phyloP scores from a whole-genome alignment of 2,113 vertebrate genomes.

The Megaceryle torquata region DNA sequence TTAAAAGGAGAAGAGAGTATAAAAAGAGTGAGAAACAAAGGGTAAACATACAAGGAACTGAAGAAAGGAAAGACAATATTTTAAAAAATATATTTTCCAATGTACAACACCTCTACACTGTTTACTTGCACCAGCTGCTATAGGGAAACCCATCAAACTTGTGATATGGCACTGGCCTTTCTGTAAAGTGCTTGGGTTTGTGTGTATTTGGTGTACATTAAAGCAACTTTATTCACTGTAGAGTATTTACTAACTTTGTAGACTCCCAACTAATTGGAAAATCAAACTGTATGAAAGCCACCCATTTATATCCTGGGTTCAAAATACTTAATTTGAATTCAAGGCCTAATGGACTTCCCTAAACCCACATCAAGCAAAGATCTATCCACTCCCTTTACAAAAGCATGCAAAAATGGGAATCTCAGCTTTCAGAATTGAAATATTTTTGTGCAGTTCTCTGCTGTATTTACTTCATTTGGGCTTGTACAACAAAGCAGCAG shows the following conservation, averaged over 20 bases:
- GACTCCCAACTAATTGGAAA: not conserved
- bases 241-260: not conserved
- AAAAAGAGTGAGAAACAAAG: not conserved
- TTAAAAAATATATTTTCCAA: not conserved
- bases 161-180: not conserved
- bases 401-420: not conserved
- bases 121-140: not conserved
- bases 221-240: not conserved
- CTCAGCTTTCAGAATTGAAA: not conserved
- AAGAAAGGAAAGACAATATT: not conserved
- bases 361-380: not conserved
- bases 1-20: not conserved
- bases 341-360: not conserved
- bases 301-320: not conserved
- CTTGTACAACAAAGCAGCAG: not conserved
- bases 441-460: not conserved
- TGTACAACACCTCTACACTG: not conserved
- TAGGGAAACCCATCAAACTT: not conserved
- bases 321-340: not conserved
- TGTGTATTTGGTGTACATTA: not conserved
- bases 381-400: not conserved
- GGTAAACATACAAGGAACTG: not conserved
- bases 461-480: not conserved
- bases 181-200: not conserved
- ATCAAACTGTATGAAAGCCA: not conserved